Evolutionary conservation across 2,113 vertebrate species (phyloP), one percentile per base, ranked within the genome.

Genomic region (Crotalus tigris): DNA sequence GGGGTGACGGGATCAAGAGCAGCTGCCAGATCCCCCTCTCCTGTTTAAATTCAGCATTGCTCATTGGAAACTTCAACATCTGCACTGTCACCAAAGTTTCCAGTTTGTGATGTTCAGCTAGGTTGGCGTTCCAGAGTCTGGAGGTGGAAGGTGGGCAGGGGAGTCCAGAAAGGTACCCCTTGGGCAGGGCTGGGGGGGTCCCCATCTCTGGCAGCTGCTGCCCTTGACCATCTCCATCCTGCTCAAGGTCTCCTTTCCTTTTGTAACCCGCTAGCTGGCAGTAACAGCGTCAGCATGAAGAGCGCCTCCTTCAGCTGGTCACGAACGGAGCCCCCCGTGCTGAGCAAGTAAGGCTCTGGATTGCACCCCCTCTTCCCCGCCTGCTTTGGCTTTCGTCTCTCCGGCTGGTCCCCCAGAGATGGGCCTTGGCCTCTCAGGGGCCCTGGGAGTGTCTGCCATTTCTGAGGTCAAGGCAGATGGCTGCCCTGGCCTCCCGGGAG

Each of bases 231-330:
- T 33, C 86, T 5, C 29, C 88, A 15, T 1, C n/a, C 1, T 39
- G 90, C 39, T 0, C 49, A 24, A 88, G 89, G 92, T 51, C 81
- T 3, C 0, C 0, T 39, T 8, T 96, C 93, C 58, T 55, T 95
- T 46, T 23, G 2, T 44, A 91, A 0, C 92, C 93, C 94, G 85
- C n/a, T 94, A 99, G 99, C 97, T 2, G 92, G 97, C 15, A 92
- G 97, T 24, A 98, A 96, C 89, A 98, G 98, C 92, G 97, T 99
- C 94, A 94, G 97, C 1, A 97, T 99, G 92, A 97, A 94, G 92
- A 98, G 98, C 0, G 98, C 98, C 51, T 98, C 98, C 0, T 99
- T 99, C 97, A 98, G 98, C 85, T 99, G 99, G 99, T 98, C 98
- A 92, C 98, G 96, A 96, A 96, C 87, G 0, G 98, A 99, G 89